phyloP scores from a whole-genome alignment of 2,113 vertebrate species.

The Chaenocephalus aceratus region DNA sequence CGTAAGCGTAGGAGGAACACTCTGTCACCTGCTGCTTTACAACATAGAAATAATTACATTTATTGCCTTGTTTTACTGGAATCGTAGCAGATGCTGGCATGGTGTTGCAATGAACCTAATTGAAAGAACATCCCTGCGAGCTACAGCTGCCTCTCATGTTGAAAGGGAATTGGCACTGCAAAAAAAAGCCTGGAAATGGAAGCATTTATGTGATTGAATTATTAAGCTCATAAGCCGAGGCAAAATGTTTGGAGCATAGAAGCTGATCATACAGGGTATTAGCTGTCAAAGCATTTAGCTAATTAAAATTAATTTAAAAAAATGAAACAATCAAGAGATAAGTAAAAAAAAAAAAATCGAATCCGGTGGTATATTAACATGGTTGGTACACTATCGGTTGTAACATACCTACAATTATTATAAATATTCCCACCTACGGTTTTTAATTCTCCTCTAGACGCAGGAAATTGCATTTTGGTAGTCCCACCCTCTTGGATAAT shows the following conservation, averaged over 20 bases:
- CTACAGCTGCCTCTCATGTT: constrained; percentile 44
- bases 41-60: constrained; percentile 56
- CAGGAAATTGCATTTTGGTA: not conserved
- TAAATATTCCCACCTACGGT: not conserved
- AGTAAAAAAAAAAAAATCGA: not conserved
- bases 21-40: constrained; percentile 50
- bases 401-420: too few relatives aligned
- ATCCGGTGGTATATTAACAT: not conserved
- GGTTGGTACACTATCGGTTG: not conserved
- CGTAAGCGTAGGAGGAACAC: not conserved
- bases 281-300: not conserved
- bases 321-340: not conserved
- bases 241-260: constrained; percentile 20
- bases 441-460: not conserved
- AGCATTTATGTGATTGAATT: constrained; percentile 60
- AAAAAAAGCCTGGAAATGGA: constrained; percentile 57
- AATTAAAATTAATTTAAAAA: constrained; percentile 4
- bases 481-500: not conserved
- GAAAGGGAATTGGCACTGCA: constrained; percentile 19
- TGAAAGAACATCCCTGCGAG: constrained; percentile 56
- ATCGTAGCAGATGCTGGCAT: constrained; percentile 33
- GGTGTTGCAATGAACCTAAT: constrained; percentile 55
- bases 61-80: constrained; percentile 64
- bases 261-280: constrained; percentile 7
- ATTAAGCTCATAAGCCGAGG: constrained; percentile 30